Evolutionary conservation across 2,797 vertebrate species (phyloP).

Genomic region (Schizopygopsis pylzovi): DNA sequence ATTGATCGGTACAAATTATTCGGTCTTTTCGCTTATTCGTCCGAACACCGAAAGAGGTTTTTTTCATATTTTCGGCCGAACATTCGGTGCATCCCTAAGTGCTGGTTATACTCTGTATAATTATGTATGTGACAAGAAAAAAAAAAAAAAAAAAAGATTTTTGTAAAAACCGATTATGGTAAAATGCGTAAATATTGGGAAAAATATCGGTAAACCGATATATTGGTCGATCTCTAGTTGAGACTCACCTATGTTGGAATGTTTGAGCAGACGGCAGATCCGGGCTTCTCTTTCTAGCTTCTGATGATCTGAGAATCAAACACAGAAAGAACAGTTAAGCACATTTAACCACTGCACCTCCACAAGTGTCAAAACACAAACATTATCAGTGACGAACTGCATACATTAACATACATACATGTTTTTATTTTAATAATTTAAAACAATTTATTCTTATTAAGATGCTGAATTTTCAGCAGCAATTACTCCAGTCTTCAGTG

Average conservation of each 20-base stretch:
- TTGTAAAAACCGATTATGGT: too few relatives aligned
- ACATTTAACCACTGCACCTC: background rate
- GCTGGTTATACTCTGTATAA: too few relatives aligned
- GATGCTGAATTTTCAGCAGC: background rate
- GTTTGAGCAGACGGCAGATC: conserved; percentile 97
- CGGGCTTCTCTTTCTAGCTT: conserved; percentile 97
- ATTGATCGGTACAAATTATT: too few relatives aligned
- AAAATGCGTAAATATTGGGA: too few relatives aligned
- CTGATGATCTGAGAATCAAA: conserved; percentile 89
- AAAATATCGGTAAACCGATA: too few relatives aligned
- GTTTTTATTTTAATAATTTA: background rate
- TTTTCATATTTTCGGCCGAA: too few relatives aligned
- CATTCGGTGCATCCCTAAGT: too few relatives aligned
- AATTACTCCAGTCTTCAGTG: background rate
- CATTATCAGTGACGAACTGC: background rate
- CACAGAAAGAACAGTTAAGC: conserved; percentile 33
- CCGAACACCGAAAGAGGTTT: too few relatives aligned
- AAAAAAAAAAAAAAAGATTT: too few relatives aligned
- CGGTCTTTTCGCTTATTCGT: too few relatives aligned
- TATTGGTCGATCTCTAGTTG: too few relatives aligned
- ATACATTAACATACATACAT: background rate
- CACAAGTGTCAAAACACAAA: background rate
- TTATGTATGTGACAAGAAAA: too few relatives aligned
- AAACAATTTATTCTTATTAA: background rate
- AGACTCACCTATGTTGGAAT: conserved; percentile 95